Conservation (phyloP, 2,888 invertebrate species). For the Lasioglossum figueresi region DNA sequence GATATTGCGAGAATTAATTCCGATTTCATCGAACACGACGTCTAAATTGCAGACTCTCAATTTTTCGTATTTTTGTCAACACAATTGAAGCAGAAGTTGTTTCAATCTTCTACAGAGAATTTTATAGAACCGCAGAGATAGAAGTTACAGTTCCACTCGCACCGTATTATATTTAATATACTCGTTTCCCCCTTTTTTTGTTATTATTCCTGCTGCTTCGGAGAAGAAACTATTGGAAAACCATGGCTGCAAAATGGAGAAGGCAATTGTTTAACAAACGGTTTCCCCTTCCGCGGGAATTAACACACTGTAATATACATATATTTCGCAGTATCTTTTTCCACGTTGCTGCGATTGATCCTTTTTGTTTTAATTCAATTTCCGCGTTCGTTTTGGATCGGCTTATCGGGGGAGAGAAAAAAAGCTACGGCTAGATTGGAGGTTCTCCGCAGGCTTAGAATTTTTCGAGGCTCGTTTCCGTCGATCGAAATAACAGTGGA, state of each 20-base stretch:
- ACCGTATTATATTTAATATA: background rate
- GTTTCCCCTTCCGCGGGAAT: background rate
- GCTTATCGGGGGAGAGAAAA: background rate
- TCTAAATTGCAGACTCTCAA: no score
- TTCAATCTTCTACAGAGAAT: background rate
- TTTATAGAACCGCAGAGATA: background rate
- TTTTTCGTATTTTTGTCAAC: no score
- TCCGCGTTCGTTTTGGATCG: background rate
- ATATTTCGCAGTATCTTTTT: background rate
- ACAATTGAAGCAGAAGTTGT: background rate
- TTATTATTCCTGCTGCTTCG: background rate
- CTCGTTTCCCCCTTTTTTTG: background rate
- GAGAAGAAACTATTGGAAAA: background rate
- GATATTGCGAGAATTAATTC: no score
- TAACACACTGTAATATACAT: background rate
- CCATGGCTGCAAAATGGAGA: no score
- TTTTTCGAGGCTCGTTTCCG: background rate
- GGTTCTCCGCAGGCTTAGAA: background rate
- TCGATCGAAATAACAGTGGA: background rate
- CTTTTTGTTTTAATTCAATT: constrained; percentile 9
- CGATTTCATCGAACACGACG: no score
- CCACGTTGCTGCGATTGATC: background rate
- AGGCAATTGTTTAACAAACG: no score
- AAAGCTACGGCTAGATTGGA: background rate
- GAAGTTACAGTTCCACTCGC: background rate